Evolutionary conservation across 2,113 vertebrate species (phyloP).

Genomic region (Phylloscopus whistleri): DNA sequence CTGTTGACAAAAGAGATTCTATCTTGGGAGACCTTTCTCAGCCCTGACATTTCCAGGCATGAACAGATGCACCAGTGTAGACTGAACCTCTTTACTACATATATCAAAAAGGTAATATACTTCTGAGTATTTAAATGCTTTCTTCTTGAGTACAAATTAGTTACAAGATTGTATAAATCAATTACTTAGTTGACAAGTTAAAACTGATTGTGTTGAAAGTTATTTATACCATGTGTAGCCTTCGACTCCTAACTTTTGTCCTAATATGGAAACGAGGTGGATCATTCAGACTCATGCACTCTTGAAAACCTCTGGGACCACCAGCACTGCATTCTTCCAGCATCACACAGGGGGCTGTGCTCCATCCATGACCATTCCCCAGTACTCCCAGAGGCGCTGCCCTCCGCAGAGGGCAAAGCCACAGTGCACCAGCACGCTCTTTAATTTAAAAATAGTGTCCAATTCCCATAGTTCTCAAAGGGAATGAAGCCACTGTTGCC

Average conservation of each 20-base stretch:
- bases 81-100: background rate
- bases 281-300: background rate
- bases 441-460: background rate
- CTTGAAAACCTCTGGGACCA: background rate
- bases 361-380: background rate
- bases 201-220: background rate
- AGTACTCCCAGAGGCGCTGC: fast-evolving
- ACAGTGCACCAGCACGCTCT: background rate
- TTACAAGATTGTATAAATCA: background rate
- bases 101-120: background rate
- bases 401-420: fast-evolving
- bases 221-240: background rate
- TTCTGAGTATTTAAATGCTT: background rate
- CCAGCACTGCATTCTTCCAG: background rate
- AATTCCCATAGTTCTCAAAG: background rate
- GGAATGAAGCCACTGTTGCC: background rate
- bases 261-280: background rate
- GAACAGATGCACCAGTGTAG: background rate
- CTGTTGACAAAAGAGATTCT: background rate
- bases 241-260: background rate
- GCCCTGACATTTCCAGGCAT: background rate
- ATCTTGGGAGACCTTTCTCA: background rate
- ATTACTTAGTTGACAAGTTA: background rate
- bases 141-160: background rate
- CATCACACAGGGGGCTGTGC: fast-evolving